Evolutionary conservation across 1,140 invertebrate species (phyloP).

Genomic region (Carposina sasakii): DNA sequence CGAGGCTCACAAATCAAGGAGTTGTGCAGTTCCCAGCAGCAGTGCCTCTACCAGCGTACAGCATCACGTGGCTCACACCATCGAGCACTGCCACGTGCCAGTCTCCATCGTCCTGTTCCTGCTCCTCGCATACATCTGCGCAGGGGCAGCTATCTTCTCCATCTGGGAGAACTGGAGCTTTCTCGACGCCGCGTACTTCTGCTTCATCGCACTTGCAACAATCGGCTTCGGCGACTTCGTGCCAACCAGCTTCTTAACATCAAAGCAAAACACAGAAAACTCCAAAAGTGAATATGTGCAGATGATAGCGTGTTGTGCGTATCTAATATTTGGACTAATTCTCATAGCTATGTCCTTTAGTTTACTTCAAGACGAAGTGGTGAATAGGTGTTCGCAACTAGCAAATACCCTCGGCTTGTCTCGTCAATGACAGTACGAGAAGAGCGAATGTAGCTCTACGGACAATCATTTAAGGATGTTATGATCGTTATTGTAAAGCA

Average conservation of each 20-base stretch:
- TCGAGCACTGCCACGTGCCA: conserved; percentile 77
- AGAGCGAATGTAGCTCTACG: conserved; percentile 67
- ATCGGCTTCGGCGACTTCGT: conserved; percentile 91
- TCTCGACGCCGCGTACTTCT: conserved; percentile 89
- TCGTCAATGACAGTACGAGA: conserved; percentile 70
- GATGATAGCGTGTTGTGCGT: conserved; percentile 88
- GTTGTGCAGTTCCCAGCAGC: conserved; percentile 48
- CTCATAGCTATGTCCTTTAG: conserved; percentile 95
- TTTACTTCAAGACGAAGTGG: conserved; percentile 91
- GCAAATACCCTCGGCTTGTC: conserved; percentile 75
- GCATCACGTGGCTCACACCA: conserved; percentile 40
- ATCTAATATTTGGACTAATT: conserved; percentile 89
- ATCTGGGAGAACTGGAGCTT: conserved; percentile 85
- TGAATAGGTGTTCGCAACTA: conserved; percentile 80
- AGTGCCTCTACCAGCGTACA: conserved; percentile 43
- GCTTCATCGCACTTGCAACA: conserved; percentile 89
- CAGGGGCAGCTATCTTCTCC: conserved; percentile 82
- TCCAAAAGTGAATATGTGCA: conserved; percentile 78
- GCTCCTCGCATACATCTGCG: conserved; percentile 79
- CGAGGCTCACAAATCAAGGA: conserved; percentile 50
- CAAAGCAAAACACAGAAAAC: conserved; percentile 68
- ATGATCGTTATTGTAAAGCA: conserved; percentile 65
- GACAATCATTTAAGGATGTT: conserved; percentile 69
- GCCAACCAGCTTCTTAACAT: conserved; percentile 73
- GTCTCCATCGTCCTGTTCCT: conserved; percentile 81